Evolutionary conservation across 2,113 vertebrate genomes (phyloP).

Genomic region (Crotalus helleri): DNA sequence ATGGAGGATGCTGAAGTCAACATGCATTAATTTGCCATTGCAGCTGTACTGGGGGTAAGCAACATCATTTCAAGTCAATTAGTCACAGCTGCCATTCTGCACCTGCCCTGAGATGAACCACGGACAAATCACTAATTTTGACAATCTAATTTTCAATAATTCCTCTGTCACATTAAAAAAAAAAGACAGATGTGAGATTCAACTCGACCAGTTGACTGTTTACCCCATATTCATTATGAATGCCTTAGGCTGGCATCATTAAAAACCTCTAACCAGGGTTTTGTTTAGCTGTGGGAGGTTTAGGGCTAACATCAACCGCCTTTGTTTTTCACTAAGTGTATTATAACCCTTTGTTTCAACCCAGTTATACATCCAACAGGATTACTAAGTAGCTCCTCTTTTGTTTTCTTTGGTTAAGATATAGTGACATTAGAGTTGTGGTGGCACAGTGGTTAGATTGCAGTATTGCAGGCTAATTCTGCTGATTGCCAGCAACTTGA

Average conservation of each 20-base stretch:
- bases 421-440: not conserved
- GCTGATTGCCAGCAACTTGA: not conserved
- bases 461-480: not conserved
- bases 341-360: not conserved
- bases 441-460: not conserved
- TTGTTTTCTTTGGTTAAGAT: not conserved
- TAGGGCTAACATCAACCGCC: not conserved
- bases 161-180: not conserved
- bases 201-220: not conserved
- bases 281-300: not conserved
- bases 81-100: not conserved
- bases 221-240: not conserved
- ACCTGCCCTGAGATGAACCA: not conserved
- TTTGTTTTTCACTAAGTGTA: not conserved
- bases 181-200: not conserved
- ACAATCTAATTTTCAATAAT: not conserved
- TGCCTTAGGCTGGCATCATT: not conserved
- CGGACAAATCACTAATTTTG: not conserved
- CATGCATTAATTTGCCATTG: not conserved
- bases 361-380: not conserved
- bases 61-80: conserved; percentile 15
- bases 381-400: not conserved
- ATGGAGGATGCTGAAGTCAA: not conserved
- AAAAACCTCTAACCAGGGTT: not conserved
- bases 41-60: not conserved